Conservation (phyloP, 2,797 vertebrate genomes). For the Myotis daubentonii region DNA sequence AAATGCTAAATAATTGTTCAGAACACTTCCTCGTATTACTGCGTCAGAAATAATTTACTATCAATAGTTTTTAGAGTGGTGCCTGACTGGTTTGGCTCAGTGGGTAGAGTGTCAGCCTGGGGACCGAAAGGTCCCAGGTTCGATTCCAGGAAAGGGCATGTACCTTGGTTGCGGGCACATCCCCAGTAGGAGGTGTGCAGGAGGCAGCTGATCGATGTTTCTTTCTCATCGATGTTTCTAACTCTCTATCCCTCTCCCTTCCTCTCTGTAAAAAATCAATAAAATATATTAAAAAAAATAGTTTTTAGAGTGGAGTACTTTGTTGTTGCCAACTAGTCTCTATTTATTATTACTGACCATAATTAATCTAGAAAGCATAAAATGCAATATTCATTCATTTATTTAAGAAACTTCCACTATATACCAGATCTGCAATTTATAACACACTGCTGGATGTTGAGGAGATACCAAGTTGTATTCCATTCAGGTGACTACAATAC, state of each 20-base stretch:
- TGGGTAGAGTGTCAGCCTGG: no score
- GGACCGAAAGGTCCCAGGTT: no score
- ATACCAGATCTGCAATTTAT: neutral
- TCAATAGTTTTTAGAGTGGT: neutral
- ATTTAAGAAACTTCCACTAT: conserved; percentile 32
- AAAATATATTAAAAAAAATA: neutral
- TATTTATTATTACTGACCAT: conserved; percentile 16
- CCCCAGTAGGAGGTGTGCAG: no score
- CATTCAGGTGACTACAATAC: conserved; percentile 27
- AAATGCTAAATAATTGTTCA: conserved; percentile 29
- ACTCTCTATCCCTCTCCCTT: no score
- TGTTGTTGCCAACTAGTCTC: neutral
- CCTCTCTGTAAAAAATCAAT: no score
- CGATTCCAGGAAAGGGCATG: no score
- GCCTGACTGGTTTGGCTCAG: no score
- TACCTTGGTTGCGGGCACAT: no score
- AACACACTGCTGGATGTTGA: conserved; percentile 28
- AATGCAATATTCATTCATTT: conserved; percentile 30
- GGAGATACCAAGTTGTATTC: neutral
- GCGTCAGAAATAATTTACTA: conserved; percentile 13
- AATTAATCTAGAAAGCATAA: conserved; percentile 35
- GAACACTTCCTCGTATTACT: conserved; percentile 12
- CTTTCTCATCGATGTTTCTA: no score
- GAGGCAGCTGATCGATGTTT: no score
- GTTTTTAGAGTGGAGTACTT: neutral